Percentiles rank a stretch among this genome's conserved stretches.
Conservation (phyloP, 2,113 vertebrate genomes). For the Trochalopteron elliotii region DNA sequence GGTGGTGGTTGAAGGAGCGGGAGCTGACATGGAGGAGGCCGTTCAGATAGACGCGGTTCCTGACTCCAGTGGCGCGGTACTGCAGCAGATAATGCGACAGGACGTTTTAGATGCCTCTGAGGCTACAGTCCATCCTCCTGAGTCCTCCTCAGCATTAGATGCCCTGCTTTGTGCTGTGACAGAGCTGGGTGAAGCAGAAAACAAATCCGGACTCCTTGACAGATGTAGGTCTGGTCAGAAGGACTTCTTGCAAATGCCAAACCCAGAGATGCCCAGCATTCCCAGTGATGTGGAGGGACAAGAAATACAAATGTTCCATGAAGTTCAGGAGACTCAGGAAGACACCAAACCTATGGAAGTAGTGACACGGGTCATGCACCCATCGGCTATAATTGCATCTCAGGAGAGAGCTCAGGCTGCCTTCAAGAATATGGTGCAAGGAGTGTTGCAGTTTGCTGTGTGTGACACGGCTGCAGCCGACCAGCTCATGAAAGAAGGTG, state of each 20-base stretch:
- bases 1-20: conserved; percentile 83
- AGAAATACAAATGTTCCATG: conserved; percentile 71
- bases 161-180: conserved; percentile 92
- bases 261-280: conserved; percentile 36
- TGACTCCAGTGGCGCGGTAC: conserved; percentile 53
- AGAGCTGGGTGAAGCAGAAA: conserved; percentile 83
- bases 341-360: conserved; percentile 72
- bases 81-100: conserved; percentile 72
- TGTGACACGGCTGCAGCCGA: conserved; percentile 79
- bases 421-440: conserved; percentile 85
- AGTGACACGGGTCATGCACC: conserved; percentile 73
- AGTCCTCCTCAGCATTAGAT: conserved; percentile 87
- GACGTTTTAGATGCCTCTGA: conserved; percentile 68
- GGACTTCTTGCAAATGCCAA: conserved; percentile 66
- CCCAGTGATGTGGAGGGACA: not conserved
- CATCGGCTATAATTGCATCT: conserved; percentile 61
- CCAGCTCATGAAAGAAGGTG: conserved; percentile 89
- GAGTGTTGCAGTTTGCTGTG: conserved; percentile 90
- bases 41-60: conserved; percentile 36
- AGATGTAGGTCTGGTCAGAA: conserved; percentile 25
- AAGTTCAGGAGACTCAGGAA: conserved; percentile 62
- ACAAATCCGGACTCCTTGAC: conserved; percentile 47
- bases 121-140: conserved; percentile 60
- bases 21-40: conserved; percentile 34
- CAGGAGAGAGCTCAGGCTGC: conserved; percentile 74